Base-by-base conservation (phyloP, 1,140 invertebrate genomes). In the Oreohelix idahoensis region DNA sequence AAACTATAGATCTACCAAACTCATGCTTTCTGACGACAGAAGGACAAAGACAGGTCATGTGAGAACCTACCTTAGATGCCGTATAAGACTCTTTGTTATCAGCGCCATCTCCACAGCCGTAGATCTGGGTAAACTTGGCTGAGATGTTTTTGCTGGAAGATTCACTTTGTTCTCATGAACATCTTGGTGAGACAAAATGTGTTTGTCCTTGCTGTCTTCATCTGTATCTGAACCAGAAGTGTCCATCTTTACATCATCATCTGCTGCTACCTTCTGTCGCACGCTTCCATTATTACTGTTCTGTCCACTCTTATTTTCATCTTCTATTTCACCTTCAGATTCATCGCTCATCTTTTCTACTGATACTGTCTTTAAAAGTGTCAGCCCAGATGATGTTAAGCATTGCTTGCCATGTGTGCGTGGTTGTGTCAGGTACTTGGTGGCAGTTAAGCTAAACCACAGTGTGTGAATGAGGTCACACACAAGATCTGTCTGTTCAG, bases 381-480 rank as follows among this genome's bases (percentile, higher is more conserved):
- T 29, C 4, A 11, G 10, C 26, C 1, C 23, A 10, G 36, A 1
- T 39, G 38, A n/a, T 32, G 38, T 39, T 23, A 11, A 0, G 39
- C 5, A 35, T 74, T 74, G 39, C 36, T 20, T 39, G 23, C 36
- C 32, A 66, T 53, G 53, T n/a, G 77, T 10, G 36, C 23, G 35
- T 38, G 36, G 13, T 17, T 58, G 51, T 23, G 53, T 32, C 20
- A n/a, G 53, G 35, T 63, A 79, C 51, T 42, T 79, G 51, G 32
- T 35, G 4, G 77, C 29, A 45, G 77, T 35, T 32, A 79, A n/a
- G 13, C 32, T 79, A 36, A 66, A 39, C 77, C 77, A 79, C 23
- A 79, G 35, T 2, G 77, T 79, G 77, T 79, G 77, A 17, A 69
- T 53, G 35, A 79, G 11, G 36, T 66, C 77, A 79, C 77, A 79